Base-by-base conservation (phyloP, 2,888 invertebrate genomes). In the Diloba caeruleocephala region DNA sequence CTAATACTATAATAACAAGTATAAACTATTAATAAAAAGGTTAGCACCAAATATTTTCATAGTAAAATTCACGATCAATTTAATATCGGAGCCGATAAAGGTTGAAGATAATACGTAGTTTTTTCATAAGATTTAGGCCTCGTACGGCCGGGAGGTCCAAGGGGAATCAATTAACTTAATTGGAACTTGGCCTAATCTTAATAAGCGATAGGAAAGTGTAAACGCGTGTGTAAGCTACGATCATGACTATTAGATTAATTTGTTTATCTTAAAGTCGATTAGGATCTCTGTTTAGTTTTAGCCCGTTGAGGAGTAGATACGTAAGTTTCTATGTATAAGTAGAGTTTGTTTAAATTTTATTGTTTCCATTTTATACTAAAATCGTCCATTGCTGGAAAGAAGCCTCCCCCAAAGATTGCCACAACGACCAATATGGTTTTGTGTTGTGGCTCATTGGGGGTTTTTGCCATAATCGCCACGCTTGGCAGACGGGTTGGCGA, bases 101-200 rank as follows among this genome's bases (percentile, higher is more conserved):
- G 62, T 66, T 60, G 23, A 41, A 67, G 64, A 79, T 82, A 80
- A 75, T 77, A 69, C 75, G 78, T 79, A 66, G 54, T 66, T 74
- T 85, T 85, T 79, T 80, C 74, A 71, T 26, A 37, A 68, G 49
- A 59, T 72, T 76, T 77, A 78, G 78, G 68, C 79, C 79, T 78
- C 79, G 50, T 17, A 54, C 61, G 65, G 77, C 75, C 78, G 82
- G 86, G 84, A 83, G 87, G 89, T 84, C 87, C 72, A 71, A 57
- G 74, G 75, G 70, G 79, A 90, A 87, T 91, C 90, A 90, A 91
- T 92, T 92, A 89, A 87, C 87, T 90, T 92, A 91, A 92, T 92
- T 91, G 91, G 89, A 76, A 81, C 73, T 73, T 84, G 77, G 79
- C 72, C 85, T 89, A 88, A 91, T 89, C 88, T 89, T 85, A 87